Evolutionary conservation across 2,797 vertebrate species (phyloP), one percentile per base, ranked within the genome.

Genomic region (Halcyon chelicuti): DNA sequence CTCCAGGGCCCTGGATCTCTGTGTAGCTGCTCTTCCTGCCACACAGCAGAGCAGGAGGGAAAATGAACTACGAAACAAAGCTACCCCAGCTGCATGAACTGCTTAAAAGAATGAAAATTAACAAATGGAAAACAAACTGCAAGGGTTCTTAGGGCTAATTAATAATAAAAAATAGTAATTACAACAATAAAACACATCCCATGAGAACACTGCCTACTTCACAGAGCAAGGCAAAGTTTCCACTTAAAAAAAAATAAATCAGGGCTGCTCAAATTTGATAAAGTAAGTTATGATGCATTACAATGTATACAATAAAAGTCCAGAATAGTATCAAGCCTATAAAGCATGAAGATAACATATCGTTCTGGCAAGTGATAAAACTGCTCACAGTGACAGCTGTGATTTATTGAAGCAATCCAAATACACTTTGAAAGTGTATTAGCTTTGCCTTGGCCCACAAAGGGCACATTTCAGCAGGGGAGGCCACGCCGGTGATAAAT

Each of bases 361-460:
- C 97, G 97, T 96, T 97, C 93, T 96, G 94, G 96, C 93, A 97
- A 98, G 97, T 97, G 97, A 98, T 97, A 97, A 97, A 97, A 97
- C 91, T 94, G 96, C 96, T 98, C 85, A 81, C 83, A 92, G 79
- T 98, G 98, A 98, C 98, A 98, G 97, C 80, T 91, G 86, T 98
- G 98, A 98, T 98, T 98, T 98, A 98, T 98, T 96, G 97, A 96
- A 97, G 98, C 97, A 98, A 98, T 98, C 98, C 97, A 97, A 96
- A 98, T 47, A 93, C 92, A 96, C 96, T 98, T 96, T 97, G 96
- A 98, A 98, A 98, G 97, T 97, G 76, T 98, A 98, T 98, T 98
- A 98, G 96, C 97, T 98, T 97, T 20, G 83, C 94, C 93, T 98
- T 95, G 98, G 94, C 96, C 97, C 97, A 97, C 97, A 97, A 98